A percentile compares a stretch with the other conserved stretches of the same genome.
These are phyloP conservation scores for Limnephilus rhombicus DNA, from an alignment of 2,888 invertebrate species.

Conservation along the genomic window DNA sequence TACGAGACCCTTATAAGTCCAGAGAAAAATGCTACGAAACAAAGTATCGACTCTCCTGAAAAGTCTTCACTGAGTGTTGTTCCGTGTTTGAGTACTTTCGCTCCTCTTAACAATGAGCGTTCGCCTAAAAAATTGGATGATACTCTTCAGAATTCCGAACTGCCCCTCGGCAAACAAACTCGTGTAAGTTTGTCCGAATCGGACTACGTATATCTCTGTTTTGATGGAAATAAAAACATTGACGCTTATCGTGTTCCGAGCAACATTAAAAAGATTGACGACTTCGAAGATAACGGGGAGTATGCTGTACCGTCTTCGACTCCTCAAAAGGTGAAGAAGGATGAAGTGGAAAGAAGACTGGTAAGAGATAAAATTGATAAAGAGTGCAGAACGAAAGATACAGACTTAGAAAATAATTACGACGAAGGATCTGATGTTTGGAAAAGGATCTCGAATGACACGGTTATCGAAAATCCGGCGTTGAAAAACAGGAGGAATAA, in stretches of 20 bases:
- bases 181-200: constrained; percentile 73
- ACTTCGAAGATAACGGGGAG: constrained; percentile 58
- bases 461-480: constrained; percentile 64
- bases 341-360: constrained; percentile 53
- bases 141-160: neutral
- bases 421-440: constrained; percentile 64
- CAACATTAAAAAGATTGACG: constrained; percentile 52
- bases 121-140: constrained; percentile 4
- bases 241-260: constrained; percentile 62
- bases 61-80: constrained; percentile 27
- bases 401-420: constrained; percentile 47
- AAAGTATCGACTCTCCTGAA: neutral
- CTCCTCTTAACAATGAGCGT: constrained; percentile 37
- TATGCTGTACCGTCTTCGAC: constrained; percentile 61
- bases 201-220: constrained; percentile 77
- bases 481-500: constrained; percentile 58
- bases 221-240: constrained; percentile 69
- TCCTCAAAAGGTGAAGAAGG: constrained; percentile 55
- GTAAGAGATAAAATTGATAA: constrained; percentile 47
- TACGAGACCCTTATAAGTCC: constrained; percentile 77
- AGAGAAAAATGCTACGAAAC: constrained; percentile 30
- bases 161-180: constrained; percentile 68
- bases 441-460: constrained; percentile 65
- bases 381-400: constrained; percentile 42
- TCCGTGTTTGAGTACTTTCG: constrained; percentile 55